phyloP scores from a whole-genome alignment of 2,888 invertebrate species.

The Autographa gamma region DNA sequence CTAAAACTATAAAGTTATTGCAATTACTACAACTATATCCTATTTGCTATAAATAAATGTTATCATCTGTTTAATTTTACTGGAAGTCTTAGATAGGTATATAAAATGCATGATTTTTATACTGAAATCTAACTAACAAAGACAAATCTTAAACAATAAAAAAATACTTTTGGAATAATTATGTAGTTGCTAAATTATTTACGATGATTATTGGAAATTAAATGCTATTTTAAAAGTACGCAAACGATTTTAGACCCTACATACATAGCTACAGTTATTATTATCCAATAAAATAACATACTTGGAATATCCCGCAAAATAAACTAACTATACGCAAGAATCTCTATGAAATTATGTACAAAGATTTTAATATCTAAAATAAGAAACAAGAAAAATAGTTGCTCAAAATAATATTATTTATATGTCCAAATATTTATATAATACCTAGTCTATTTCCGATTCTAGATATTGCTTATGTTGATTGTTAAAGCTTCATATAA shows the following conservation, averaged over 20 bases:
- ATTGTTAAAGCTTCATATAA: background rate
- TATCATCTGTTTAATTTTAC: background rate
- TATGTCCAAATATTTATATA: background rate
- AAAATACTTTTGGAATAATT: background rate
- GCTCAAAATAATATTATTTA: background rate
- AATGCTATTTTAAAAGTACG: too few relatives aligned
- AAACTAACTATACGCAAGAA: too few relatives aligned
- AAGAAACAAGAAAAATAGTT: background rate
- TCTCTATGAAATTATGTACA: too few relatives aligned
- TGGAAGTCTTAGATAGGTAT: background rate
- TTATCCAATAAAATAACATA: too few relatives aligned
- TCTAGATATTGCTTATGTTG: background rate
- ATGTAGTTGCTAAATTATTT: background rate
- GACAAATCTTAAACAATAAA: background rate
- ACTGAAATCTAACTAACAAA: slow-evolving; percentile 15
- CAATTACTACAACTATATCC: slow-evolving; percentile 25
- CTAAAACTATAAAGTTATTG: slow-evolving; percentile 33
- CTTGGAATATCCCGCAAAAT: background rate
- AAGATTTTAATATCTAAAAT: background rate
- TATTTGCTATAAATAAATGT: slow-evolving; percentile 2
- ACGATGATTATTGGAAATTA: background rate
- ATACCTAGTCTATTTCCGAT: background rate
- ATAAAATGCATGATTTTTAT: background rate
- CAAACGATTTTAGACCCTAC: too few relatives aligned
- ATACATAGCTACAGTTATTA: too few relatives aligned